A percentile compares a stretch with the other conserved stretches of the same genome.
Evolutionary conservation across 2,888 invertebrate species (phyloP).

Genomic region (Limnephilus lunatus): DNA sequence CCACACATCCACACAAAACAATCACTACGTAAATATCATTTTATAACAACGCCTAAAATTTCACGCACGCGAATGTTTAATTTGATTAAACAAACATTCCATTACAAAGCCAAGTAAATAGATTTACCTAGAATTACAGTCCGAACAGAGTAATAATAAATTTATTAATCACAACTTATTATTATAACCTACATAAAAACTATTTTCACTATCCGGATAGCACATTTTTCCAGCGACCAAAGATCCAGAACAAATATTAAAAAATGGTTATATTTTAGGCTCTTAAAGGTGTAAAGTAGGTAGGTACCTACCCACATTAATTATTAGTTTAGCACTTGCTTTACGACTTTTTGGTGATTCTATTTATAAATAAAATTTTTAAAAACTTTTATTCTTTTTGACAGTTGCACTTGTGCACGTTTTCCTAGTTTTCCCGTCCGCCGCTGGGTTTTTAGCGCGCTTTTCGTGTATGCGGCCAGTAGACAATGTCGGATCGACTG

Average conservation of each 20-base stretch:
- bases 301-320: background rate
- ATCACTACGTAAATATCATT: background rate
- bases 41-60: background rate
- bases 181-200: too few species aligned
- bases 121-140: background rate
- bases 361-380: background rate
- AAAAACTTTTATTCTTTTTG: conserved; percentile 9
- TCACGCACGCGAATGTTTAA: background rate
- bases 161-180: background rate
- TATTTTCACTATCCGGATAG: too few species aligned
- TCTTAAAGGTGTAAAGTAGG: background rate
- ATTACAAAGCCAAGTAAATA: background rate
- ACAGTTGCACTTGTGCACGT: background rate
- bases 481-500: conserved; percentile 62
- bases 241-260: background rate
- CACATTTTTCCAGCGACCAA: too few species aligned
- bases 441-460: conserved; percentile 34
- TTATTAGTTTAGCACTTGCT: background rate
- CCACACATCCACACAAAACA: background rate
- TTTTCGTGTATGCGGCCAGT: conserved; percentile 37
- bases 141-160: background rate
- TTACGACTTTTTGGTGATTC: background rate
- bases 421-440: conserved; percentile 56
- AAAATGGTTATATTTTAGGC: background rate
- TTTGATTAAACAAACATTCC: background rate